Conservation (phyloP, 2,888 invertebrate species). For the Lochmaea crataegi region DNA sequence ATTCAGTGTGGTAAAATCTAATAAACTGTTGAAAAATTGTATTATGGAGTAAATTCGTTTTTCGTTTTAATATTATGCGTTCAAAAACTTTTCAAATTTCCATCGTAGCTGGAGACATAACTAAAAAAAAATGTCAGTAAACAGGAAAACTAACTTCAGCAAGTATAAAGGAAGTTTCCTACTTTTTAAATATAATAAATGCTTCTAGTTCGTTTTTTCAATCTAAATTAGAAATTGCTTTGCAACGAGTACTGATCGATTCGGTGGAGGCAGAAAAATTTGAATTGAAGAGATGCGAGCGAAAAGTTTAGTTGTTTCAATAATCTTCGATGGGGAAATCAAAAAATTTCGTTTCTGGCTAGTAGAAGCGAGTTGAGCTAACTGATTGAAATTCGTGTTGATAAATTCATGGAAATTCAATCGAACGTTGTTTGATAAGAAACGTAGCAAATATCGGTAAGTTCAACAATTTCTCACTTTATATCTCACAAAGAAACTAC, state of each 20-base stretch:
- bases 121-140: neutral
- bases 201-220: constrained; percentile 18
- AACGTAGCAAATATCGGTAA: neutral
- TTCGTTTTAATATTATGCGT: no score
- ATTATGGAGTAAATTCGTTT: no score
- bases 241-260: constrained; percentile 22
- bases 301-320: constrained; percentile 32
- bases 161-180: constrained; percentile 9
- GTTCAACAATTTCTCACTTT: no score
- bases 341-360: constrained; percentile 20
- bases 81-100: neutral
- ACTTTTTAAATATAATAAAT: constrained; percentile 2
- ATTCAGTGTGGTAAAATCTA: no score
- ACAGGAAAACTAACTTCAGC: constrained; percentile 11
- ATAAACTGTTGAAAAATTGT: no score
- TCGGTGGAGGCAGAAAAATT: constrained; percentile 18
- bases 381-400: constrained; percentile 29
- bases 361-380: constrained; percentile 14
- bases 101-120: neutral
- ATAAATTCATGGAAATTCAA: constrained; percentile 27
- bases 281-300: constrained; percentile 19
- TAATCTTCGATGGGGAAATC: constrained; percentile 32
- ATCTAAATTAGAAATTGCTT: constrained; percentile 31
- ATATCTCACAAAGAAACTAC: no score
- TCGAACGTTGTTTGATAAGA: neutral